Base-by-base conservation (phyloP, 1,140 invertebrate genomes). In the Varroa destructor region DNA sequence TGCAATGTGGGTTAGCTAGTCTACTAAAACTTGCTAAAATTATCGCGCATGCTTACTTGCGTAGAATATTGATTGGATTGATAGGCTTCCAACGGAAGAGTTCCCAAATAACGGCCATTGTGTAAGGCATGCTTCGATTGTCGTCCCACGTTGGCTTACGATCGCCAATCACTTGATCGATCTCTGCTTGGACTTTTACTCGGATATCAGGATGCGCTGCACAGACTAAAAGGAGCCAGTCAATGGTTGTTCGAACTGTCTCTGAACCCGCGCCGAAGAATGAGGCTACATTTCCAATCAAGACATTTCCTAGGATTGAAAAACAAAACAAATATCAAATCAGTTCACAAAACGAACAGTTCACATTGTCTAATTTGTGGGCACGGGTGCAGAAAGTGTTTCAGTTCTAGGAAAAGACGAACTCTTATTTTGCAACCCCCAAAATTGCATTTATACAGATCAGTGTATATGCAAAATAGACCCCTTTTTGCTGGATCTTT, bases 181-280 rank as follows among this genome's bases (percentile, higher is more conserved):
- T 77, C 74, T 81, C 80, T 25, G 75, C 57, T 6, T 76, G 74
- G 0, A 79, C 61, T 71, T 75, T 75, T 37, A 72, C 56, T 56
- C 81, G 80, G 1, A 79, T 74, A 6, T 79, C 74, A 6, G 77
- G 79, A 85, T 78, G 75, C 12, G 72, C 72, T 1, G 77, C 75
- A 70, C 79, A 73, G n/a, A 75, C 75, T 5, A 80, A 71, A 40
- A 80, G 43, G 1, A 75, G 71, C 80, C 81, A 82, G 8, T 72
- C 73, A 3, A 81, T 70, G 1, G 80, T 77, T 0, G 78, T 77
- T 0, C 76, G 55, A 1, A 78, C 78, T 0, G 80, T 81, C 42
- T 80, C 79, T 6, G 75, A 77, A n/a, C 79, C 79, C 2, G 77
- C 79, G 12, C 74, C 73, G 40, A 78, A 76, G 14, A 81, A 58